phyloP scores from a whole-genome alignment of 2,797 vertebrate genomes.

The Denticeps clupeoides region DNA sequence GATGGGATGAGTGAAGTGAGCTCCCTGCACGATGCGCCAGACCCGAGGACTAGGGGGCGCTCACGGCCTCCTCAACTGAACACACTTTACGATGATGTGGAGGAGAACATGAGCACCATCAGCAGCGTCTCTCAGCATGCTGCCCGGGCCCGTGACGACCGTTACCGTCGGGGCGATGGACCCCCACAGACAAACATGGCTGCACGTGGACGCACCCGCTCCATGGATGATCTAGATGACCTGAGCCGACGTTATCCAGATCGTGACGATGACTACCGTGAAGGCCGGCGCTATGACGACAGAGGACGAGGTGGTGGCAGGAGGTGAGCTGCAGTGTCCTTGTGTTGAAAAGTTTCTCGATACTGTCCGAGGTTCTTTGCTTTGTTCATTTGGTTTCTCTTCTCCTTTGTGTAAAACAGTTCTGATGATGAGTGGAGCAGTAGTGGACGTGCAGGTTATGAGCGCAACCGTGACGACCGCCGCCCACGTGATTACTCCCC shows the following conservation, averaged over 20 bases:
- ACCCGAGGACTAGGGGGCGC: conserved; percentile 52
- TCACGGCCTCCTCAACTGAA: conserved; percentile 54
- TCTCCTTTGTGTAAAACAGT: conserved; percentile 21
- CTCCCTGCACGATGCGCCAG: conserved; percentile 68
- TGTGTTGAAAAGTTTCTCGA: neutral
- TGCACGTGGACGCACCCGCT: conserved; percentile 64
- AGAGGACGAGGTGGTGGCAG: conserved; percentile 50
- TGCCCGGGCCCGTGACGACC: too few species aligned
- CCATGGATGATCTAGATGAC: conserved; percentile 77
- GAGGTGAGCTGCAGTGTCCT: conserved; percentile 41
- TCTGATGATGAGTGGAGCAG: conserved; percentile 61
- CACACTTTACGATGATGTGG: conserved; percentile 49
- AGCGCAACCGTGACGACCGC: conserved; percentile 40
- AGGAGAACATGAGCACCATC: conserved; percentile 70
- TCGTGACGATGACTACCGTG: conserved; percentile 30
- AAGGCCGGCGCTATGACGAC: conserved; percentile 31
- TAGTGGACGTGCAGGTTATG: conserved; percentile 42
- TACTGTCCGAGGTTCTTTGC: neutral
- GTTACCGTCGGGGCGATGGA: conserved; percentile 20
- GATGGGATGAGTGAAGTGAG: conserved; percentile 74
- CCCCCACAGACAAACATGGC: too few species aligned
- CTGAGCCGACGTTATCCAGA: conserved; percentile 41
- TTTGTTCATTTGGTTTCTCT: too few species aligned
- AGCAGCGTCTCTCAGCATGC: conserved; percentile 67
- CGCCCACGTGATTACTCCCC: conserved; percentile 54